A percentile compares a stretch with the other conserved stretches of the same genome.
These are phyloP conservation scores for Scomber japonicus DNA, from an alignment of 2,113 vertebrate species.

Conservation along the genomic window DNA sequence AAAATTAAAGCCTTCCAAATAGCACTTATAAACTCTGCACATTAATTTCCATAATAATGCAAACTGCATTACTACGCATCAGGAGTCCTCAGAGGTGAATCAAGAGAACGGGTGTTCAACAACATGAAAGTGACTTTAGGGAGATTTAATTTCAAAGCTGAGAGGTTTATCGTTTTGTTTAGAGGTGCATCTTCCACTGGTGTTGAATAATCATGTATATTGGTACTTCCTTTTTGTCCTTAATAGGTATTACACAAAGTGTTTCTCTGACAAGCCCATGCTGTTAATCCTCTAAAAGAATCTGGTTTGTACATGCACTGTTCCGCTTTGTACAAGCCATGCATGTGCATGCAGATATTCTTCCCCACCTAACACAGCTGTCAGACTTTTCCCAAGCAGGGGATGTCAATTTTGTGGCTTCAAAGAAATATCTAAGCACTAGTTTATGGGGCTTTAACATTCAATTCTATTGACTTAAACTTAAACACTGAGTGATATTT, in stretches of 20 bases:
- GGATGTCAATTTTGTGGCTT: slow-evolving; percentile 4
- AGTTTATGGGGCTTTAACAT: slow-evolving; percentile 6
- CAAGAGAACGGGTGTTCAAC: slow-evolving; percentile 9
- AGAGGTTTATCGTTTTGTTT: slow-evolving; percentile 13
- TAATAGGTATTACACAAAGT: neutral
- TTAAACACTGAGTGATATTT: slow-evolving; percentile 25
- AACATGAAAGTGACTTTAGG: slow-evolving; percentile 34
- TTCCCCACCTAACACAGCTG: neutral
- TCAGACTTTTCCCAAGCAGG: neutral
- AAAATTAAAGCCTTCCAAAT: slow-evolving; percentile 8
- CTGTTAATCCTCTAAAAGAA: slow-evolving; percentile 1
- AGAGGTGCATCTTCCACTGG: slow-evolving; percentile 27
- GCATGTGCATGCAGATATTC: slow-evolving; percentile 12
- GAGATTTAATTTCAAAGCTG: slow-evolving; percentile 38
- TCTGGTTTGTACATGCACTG: slow-evolving; percentile 4
- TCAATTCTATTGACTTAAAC: slow-evolving; percentile 22
- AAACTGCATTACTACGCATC: slow-evolving; percentile 29
- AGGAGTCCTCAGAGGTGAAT: slow-evolving; percentile 31
- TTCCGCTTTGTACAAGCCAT: slow-evolving; percentile 18
- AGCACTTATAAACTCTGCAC: slow-evolving; percentile 20
- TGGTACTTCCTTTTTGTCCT: neutral
- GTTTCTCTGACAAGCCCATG: neutral
- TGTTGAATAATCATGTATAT: slow-evolving; percentile 9
- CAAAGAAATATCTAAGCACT: neutral
- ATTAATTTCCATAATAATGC: slow-evolving; percentile 40